Base-by-base conservation (phyloP, 2,888 invertebrate genomes). In the Pyrocoelia pectoralis region DNA sequence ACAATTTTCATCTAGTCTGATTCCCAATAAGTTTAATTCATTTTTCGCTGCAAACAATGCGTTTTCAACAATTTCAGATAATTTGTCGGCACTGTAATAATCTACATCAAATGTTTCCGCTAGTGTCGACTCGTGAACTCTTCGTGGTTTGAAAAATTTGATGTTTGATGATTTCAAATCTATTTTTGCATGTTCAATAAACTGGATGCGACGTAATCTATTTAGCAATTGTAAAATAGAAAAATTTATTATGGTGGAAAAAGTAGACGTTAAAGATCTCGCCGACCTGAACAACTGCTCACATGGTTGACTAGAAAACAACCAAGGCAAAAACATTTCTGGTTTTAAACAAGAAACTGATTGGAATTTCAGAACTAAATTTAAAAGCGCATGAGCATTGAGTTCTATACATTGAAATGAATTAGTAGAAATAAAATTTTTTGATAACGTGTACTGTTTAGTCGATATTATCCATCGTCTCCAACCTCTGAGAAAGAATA, bases 221-320 rank as follows among this genome's bases (percentile, higher is more conserved):
- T 40, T 29, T 1, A 38, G 29, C 2, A 53, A 33, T n/a, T 53
- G 33, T 12, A 9, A 14, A 1, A 53, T 53, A 5, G n/a, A n/a
- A 15, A 17, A 53, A 17, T 53, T 53, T 1, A 40, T 18, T n/a
- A 53, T 15, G 3, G 53, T 53, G 1, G 53, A 53, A 10, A 53
- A 53, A 12, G 53, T 53, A 9, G 53, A 40, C 8, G 40, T 53
- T 40, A 53, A 40, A 1, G 53, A 53, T 10, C 53, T 15, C 40
- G 53, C 40, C 2, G 40, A 14, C 10, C 53, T 15, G n/a, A 53
- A 53, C 18, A 53, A 1, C n/a, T 53, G 38, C 15, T 53, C 53
- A 17, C 53, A 53, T 0, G 53, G 15, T 33, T 53, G 53, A 10
- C 18, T 33, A 17, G 40, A 40, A 18, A 18, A 53, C 2, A 15